phyloP scores from a whole-genome alignment of 2,888 invertebrate species.

The Argynnis bischoffii region DNA sequence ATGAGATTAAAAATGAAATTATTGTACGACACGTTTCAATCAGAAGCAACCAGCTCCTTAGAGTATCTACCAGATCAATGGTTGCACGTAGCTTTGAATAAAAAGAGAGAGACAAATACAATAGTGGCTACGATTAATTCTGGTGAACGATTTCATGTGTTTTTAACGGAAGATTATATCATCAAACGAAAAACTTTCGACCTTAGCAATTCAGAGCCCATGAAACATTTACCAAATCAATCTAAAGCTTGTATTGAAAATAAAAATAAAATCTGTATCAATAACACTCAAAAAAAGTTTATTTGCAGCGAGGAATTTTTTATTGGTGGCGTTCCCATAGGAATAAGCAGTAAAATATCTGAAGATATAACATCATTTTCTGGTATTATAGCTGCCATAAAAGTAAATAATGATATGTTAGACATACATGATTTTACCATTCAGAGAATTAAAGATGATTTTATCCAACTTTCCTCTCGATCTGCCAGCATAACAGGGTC shows the following conservation, averaged over 20 bases:
- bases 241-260: background rate
- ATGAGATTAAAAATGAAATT: conserved; percentile 66
- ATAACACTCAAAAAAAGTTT: conserved; percentile 18
- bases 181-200: too few relatives aligned
- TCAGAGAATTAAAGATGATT: conserved; percentile 58
- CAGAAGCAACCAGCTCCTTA: conserved; percentile 62
- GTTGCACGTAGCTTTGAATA: conserved; percentile 64
- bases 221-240: too few relatives aligned
- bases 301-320: conserved; percentile 67
- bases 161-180: conserved; percentile 44
- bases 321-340: conserved; percentile 60
- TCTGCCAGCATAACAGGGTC: conserved; percentile 71
- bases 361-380: conserved; percentile 57
- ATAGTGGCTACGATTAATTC: conserved; percentile 69
- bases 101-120: conserved; percentile 58
- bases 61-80: conserved; percentile 65
- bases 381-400: conserved; percentile 62
- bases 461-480: conserved; percentile 65
- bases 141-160: conserved; percentile 64
- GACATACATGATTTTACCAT: conserved; percentile 59
- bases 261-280: conserved; percentile 10
- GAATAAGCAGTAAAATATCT: conserved; percentile 45
- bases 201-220: too few relatives aligned
- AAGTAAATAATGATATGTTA: conserved; percentile 54
- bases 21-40: conserved; percentile 51